These are phyloP conservation scores for Salarias fasciatus DNA, from an alignment of 2,797 vertebrate genomes.

Conservation along the genomic window DNA sequence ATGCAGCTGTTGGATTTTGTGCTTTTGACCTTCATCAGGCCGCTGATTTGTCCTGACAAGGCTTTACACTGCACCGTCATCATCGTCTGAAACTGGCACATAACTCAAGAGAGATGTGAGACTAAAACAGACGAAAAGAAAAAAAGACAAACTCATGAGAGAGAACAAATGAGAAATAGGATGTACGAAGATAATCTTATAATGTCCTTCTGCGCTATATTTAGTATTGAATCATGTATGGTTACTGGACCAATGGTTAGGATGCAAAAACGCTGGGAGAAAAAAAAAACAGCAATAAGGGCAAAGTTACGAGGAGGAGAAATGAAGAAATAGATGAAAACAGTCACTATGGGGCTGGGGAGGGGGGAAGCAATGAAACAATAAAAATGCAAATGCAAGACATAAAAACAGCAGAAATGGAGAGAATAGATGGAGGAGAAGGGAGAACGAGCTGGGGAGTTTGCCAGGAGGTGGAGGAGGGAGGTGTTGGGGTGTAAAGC, in stretches of 20 bases:
- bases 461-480: constrained; percentile 1
- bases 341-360: constrained; percentile 28
- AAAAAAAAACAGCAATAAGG: constrained; percentile 40
- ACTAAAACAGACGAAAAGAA: constrained; percentile 21
- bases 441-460: constrained; percentile 38
- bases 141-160: constrained; percentile 25
- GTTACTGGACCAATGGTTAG: constrained; percentile 47
- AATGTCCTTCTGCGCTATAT: constrained; percentile 67
- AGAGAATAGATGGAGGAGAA: constrained; percentile 53
- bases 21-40: constrained; percentile 25
- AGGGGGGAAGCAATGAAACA: constrained; percentile 65
- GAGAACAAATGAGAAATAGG: constrained; percentile 30
- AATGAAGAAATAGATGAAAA: constrained; percentile 60
- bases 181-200: constrained; percentile 64
- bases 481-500: constrained; percentile 44
- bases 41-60: constrained; percentile 14
- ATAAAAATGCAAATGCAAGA: constrained; percentile 78
- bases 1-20: constrained; percentile 15
- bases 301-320: constrained; percentile 45
- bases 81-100: constrained; percentile 34
- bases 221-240: constrained; percentile 59
- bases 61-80: background rate
- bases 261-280: constrained; percentile 29
- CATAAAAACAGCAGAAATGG: constrained; percentile 50
- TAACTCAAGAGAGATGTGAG: constrained; percentile 43